These are phyloP conservation scores for Bovichtus variegatus DNA, from an alignment of 2,797 vertebrate genomes.

Conservation along the genomic window DNA sequence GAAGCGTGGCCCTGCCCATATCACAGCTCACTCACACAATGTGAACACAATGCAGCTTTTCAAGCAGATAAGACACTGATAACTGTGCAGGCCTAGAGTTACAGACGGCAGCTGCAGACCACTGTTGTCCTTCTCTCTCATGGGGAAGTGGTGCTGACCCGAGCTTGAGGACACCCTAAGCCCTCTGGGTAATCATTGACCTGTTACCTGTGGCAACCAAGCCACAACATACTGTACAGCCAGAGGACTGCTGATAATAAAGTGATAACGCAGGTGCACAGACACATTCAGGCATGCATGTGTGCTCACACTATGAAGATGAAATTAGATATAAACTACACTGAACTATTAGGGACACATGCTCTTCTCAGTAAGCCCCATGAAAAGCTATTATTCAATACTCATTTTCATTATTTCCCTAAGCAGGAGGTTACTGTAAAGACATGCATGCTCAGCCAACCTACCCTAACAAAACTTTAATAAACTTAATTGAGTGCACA, in stretches of 20 bases:
- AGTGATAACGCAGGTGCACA: slow-evolving; percentile 46
- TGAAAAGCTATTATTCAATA: slow-evolving; percentile 20
- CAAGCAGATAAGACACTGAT: slow-evolving; percentile 50
- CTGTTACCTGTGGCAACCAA: slow-evolving; percentile 77
- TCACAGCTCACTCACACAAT: slow-evolving; percentile 15
- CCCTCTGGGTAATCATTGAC: slow-evolving; percentile 83
- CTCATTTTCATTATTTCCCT: slow-evolving; percentile 38
- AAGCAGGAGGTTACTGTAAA: slow-evolving; percentile 37
- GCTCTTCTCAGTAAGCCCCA: slow-evolving; percentile 1
- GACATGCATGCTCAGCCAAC: slow-evolving; percentile 49
- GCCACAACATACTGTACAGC: slow-evolving; percentile 65
- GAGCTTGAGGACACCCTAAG: slow-evolving; percentile 74
- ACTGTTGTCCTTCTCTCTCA: slow-evolving; percentile 49
- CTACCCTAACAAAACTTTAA: slow-evolving; percentile 39
- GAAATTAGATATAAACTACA: slow-evolving; percentile 1
- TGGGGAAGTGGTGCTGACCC: slow-evolving; percentile 74
- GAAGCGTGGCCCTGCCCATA: slow-evolving; percentile 19
- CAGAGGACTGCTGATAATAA: slow-evolving; percentile 60
- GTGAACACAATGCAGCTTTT: slow-evolving; percentile 48
- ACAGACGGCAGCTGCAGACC: slow-evolving; percentile 60
- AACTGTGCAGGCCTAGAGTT: slow-evolving; percentile 41
- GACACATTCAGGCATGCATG: slow-evolving; percentile 20
- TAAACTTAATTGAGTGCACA: slow-evolving; percentile 23
- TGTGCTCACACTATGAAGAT: slow-evolving; percentile 8
- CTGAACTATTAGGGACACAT: background rate